Base-by-base conservation (phyloP, 2,113 vertebrate species). In the Hystrix cristata region DNA sequence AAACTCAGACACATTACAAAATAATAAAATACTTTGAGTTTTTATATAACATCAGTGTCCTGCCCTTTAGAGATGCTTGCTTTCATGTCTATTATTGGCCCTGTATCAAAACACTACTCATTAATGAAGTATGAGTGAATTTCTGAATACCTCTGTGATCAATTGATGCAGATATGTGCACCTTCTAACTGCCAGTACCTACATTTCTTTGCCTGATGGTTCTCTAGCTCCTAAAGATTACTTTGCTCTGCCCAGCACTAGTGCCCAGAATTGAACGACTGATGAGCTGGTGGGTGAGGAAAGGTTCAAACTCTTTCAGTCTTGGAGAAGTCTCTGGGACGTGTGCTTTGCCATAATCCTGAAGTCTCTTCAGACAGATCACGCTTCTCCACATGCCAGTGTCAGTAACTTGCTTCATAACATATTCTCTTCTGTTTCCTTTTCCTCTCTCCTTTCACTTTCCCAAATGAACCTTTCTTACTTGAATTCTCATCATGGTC, bases 21-120 rank as follows among this genome's bases (percentile, higher is more conserved):
- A 55, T 76, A 94, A 92, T 79, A 95, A 91, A 91, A 76, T 64
- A 80, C 11, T 76, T 81, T 94, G 13, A 87, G 79, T 93, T 69
- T 80, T 91, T 88, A 71, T 0, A 74, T 23, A 95, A 38, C 31
- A 72, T 84, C 65, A 90, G 18, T 46, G 72, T 18, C 38, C 8
- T 84, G 34, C 19, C 81, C 57, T 95, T 84, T 27, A 27, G 29
- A 87, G 10, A 74, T 59, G 16, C 14, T 79, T 91, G 21, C 8
- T 67, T 90, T 87, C 8, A 10, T 67, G 18, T 25, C 29, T 94
- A 15, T 87, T 84, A 87, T 43, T 84, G 18, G n/a, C 34, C 25
- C 12, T 76, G 7, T 80, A 69, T 60, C 27, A 87, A 86, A 94
- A 90, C 27, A 80, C 84, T 38, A 72, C 25, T 64, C 53, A 94